These are phyloP conservation scores for Athalia cordata DNA, from an alignment of 2,888 invertebrate genomes.

Conservation along the genomic window DNA sequence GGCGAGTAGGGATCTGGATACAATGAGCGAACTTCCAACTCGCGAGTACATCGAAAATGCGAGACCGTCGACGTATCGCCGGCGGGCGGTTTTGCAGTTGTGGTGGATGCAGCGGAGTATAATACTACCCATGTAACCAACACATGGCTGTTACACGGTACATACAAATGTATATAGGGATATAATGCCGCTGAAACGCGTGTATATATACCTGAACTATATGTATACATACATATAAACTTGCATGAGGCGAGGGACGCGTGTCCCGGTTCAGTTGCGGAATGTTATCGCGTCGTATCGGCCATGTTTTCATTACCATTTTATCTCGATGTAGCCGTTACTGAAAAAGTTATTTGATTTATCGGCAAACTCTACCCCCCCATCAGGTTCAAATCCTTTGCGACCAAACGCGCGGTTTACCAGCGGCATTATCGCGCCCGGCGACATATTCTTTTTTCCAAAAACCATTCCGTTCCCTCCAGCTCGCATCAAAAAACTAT, in stretches of 20 bases:
- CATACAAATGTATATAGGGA: neutral
- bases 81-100: constrained; percentile 48
- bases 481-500: neutral
- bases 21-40: constrained; percentile 53
- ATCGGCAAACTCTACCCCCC: constrained; percentile 53
- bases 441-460: constrained; percentile 24
- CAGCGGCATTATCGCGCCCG: constrained; percentile 33
- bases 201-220: constrained; percentile 3
- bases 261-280: constrained; percentile 64
- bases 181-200: neutral
- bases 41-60: constrained; percentile 50
- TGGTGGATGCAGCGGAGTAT: constrained; percentile 46
- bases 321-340: constrained; percentile 61
- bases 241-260: constrained; percentile 56
- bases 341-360: constrained; percentile 70
- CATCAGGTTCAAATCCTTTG: constrained; percentile 9
- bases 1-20: constrained; percentile 48
- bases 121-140: neutral
- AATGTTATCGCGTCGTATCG: constrained; percentile 71
- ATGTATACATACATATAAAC: neutral
- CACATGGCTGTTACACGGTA: neutral
- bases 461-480: neutral
- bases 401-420: constrained; percentile 14
- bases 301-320: constrained; percentile 71
- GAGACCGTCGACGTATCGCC: constrained; percentile 44